Conservation (phyloP, 92 coral and sea anemone genomes). For the Parazoanthus swiftii region DNA sequence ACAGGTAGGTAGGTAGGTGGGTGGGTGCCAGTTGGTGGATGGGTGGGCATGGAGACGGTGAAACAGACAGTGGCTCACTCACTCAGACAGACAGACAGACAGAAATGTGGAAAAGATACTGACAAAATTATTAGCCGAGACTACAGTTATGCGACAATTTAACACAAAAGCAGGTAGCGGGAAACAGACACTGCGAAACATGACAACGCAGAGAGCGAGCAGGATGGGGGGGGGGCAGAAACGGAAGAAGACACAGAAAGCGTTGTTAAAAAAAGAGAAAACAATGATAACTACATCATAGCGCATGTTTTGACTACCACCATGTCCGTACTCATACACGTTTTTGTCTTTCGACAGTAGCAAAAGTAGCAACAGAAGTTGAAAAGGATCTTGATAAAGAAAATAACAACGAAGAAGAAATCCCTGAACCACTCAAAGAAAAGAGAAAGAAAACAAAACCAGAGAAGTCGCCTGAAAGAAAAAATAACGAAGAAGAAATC, state of each 20-base stretch:
- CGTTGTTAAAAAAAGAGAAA: neutral
- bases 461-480: neutral
- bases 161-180: neutral
- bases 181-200: neutral
- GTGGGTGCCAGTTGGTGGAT: too few relatives aligned
- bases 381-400: conserved; percentile 32
- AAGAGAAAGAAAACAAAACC: neutral
- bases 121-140: neutral
- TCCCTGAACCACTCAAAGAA: neutral
- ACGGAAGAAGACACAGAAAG: too few relatives aligned
- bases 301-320: neutral
- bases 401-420: conserved; percentile 10
- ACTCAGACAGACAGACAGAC: too few relatives aligned
- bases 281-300: neutral
- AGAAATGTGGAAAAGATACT: too few relatives aligned
- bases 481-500: neutral
- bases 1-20: too few relatives aligned
- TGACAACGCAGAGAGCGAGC: neutral
- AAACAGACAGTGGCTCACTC: too few relatives aligned
- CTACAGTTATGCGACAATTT: neutral
- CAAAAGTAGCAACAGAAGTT: conserved; percentile 1
- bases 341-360: neutral
- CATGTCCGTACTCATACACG: neutral
- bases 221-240: neutral
- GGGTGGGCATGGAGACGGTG: too few relatives aligned